Conservation (phyloP, 2,113 vertebrate genomes). For the Oenanthe oenanthe region DNA sequence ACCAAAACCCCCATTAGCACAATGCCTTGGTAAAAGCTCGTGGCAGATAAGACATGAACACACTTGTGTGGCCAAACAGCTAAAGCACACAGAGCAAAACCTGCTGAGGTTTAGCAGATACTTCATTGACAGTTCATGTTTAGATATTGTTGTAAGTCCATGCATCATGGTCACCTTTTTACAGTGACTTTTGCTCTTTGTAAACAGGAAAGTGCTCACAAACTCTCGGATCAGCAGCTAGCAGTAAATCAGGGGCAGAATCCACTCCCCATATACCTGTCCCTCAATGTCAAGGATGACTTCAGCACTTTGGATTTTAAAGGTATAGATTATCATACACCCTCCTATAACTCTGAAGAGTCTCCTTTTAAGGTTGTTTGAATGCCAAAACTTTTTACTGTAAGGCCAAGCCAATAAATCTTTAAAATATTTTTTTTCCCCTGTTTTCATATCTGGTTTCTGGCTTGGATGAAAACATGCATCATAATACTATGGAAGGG, state of each 20-base stretch:
- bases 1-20: not conserved
- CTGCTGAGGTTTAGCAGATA: not conserved
- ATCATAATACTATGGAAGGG: not conserved
- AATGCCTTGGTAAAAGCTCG: not conserved
- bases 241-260: constrained; percentile 83
- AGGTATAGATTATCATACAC: constrained; percentile 36
- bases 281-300: constrained; percentile 81
- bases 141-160: not conserved
- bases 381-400: not conserved
- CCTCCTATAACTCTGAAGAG: not conserved
- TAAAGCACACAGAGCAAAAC: not conserved
- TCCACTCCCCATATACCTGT: constrained; percentile 84
- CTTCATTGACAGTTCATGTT: not conserved
- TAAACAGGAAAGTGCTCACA: constrained; percentile 64
- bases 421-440: not conserved
- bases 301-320: constrained; percentile 70
- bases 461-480: not conserved
- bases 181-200: not conserved
- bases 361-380: not conserved
- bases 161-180: not conserved
- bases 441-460: not conserved
- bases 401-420: not conserved
- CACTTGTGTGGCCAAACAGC: not conserved
- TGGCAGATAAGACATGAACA: not conserved
- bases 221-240: constrained; percentile 80